Conservation (phyloP, 2,797 vertebrate species). For the Cirrhinus mrigala region DNA sequence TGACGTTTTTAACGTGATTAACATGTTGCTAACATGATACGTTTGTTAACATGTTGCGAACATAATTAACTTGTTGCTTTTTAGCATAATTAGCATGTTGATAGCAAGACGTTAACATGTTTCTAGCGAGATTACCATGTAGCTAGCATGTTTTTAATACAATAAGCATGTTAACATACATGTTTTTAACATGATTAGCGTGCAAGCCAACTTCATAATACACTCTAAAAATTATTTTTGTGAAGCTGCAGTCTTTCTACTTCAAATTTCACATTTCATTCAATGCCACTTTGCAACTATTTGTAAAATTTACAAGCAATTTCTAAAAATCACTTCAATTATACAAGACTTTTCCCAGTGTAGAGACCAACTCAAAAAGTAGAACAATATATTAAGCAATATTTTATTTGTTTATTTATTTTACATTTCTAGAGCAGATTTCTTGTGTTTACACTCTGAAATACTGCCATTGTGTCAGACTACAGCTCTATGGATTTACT, state of each 20-base stretch:
- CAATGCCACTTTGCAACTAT: not conserved
- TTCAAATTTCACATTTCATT: not conserved
- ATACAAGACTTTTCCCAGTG: not conserved
- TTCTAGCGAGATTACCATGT: too few species aligned
- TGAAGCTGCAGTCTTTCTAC: not conserved
- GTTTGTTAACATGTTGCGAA: too few species aligned
- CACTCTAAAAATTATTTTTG: not conserved
- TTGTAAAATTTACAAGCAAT: not conserved
- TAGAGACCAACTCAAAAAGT: not conserved
- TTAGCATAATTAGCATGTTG: too few species aligned
- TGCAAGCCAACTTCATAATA: too few species aligned
- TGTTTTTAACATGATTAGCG: too few species aligned
- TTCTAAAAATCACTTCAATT: not conserved
- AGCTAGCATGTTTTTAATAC: too few species aligned
- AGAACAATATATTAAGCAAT: not conserved
- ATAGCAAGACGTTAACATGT: too few species aligned
- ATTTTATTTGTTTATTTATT: not conserved
- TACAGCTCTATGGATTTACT: constrained; percentile 14
- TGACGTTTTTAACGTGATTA: too few species aligned
- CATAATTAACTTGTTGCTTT: too few species aligned
- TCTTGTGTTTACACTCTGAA: not conserved
- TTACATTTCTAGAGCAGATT: not conserved
- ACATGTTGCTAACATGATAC: too few species aligned
- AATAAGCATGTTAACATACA: too few species aligned
- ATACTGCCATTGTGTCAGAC: not conserved